Conservation (phyloP, 2,797 vertebrate genomes). For the Acanthurus lineatus region DNA sequence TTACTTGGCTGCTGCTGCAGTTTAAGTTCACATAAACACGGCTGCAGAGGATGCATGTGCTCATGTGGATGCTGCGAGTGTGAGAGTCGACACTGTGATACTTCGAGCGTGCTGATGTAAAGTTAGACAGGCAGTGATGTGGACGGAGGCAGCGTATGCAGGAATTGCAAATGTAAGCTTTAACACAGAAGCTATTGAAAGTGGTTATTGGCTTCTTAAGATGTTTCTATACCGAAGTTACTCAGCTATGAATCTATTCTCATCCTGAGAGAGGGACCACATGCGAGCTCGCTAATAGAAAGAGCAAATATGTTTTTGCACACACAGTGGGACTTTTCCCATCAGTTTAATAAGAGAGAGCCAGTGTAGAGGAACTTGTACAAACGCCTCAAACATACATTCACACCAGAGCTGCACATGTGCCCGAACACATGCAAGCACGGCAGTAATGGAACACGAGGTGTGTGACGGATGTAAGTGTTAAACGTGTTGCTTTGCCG, state of each 20-base stretch:
- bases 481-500: slow-evolving; percentile 25
- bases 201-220: slow-evolving; percentile 19
- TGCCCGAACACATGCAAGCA: neutral
- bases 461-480: slow-evolving; percentile 48
- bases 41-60: neutral
- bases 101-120: neutral
- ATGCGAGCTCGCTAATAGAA: slow-evolving; percentile 25
- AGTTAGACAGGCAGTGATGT: neutral
- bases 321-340: slow-evolving; percentile 16
- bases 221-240: slow-evolving; percentile 3
- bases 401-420: neutral
- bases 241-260: slow-evolving; percentile 15
- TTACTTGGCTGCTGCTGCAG: slow-evolving; percentile 47
- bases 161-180: neutral
- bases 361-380: slow-evolving; percentile 33
- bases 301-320: slow-evolving; percentile 29
- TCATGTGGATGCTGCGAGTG: too few species aligned
- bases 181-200: neutral
- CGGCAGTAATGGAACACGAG: slow-evolving; percentile 43
- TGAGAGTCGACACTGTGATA: too few species aligned
- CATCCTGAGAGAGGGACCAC: neutral
- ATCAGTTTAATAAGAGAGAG: slow-evolving; percentile 35
- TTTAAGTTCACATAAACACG: slow-evolving; percentile 34
- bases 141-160: neutral
- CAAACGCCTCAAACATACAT: slow-evolving; percentile 17